Percentiles rank a stretch among this genome's conserved stretches.
These are phyloP conservation scores for Ptychochromis oligacanthus DNA, from an alignment of 2,113 vertebrate species.

Conservation along the genomic window DNA sequence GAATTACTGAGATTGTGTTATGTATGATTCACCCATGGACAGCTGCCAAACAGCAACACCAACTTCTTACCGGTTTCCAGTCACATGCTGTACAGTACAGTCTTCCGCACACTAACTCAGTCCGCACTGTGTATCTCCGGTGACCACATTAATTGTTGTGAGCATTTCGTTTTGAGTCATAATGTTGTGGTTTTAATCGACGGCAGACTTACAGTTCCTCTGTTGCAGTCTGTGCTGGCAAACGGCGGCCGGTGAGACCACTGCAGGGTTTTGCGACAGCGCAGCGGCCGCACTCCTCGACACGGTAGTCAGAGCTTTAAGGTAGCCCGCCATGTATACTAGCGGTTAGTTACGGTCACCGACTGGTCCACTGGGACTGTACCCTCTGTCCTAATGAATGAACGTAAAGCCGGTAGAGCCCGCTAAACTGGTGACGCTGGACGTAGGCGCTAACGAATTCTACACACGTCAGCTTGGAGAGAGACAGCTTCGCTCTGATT, in stretches of 20 bases:
- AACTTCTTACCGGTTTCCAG: neutral
- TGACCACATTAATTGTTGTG: neutral
- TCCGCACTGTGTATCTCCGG: neutral
- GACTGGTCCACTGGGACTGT: neutral
- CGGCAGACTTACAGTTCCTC: conserved; percentile 77
- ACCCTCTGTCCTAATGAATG: conserved; percentile 18
- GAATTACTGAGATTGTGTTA: neutral
- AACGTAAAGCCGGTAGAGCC: neutral
- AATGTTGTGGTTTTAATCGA: neutral
- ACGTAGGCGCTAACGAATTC: neutral
- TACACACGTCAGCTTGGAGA: conserved; percentile 28
- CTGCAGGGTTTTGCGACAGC: conserved; percentile 49
- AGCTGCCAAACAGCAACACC: neutral
- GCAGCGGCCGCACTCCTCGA: conserved; percentile 38
- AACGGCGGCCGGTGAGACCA: conserved; percentile 54
- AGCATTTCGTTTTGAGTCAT: neutral
- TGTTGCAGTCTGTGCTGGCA: conserved; percentile 49
- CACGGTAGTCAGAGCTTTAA: conserved; percentile 67
- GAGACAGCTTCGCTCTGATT: conserved; percentile 8
- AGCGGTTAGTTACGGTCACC: neutral
- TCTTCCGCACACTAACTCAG: neutral
- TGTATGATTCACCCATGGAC: conserved; percentile 33
- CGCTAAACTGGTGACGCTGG: neutral
- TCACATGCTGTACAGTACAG: neutral
- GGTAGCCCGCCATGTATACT: conserved; percentile 74